These are phyloP conservation scores for Listronotus bonariensis DNA, from an alignment of 1,140 invertebrate genomes.

Conservation along the genomic window DNA sequence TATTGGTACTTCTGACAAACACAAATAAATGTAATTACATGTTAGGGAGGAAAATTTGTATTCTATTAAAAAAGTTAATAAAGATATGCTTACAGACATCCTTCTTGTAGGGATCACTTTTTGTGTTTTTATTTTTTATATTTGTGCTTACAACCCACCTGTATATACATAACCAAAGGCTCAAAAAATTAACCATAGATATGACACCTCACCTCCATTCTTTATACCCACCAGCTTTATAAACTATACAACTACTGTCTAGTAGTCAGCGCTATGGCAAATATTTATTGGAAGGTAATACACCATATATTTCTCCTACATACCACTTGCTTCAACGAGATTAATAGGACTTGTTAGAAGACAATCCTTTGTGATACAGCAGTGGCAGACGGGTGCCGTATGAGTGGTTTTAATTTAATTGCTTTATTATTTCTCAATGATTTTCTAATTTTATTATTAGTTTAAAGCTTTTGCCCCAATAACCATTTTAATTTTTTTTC, in stretches of 20 bases:
- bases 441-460: no score
- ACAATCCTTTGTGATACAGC: not conserved
- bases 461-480: no score
- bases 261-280: constrained; percentile 33
- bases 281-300: constrained; percentile 37
- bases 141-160: constrained; percentile 12
- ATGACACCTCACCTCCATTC: constrained; percentile 21
- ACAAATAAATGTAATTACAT: no score
- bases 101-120: no score
- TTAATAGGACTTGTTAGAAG: constrained; percentile 26
- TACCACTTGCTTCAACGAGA: constrained; percentile 18
- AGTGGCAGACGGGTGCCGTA: constrained; percentile 2
- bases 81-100: no score
- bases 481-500: no score
- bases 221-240: constrained; percentile 33
- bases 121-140: no score
- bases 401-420: no score
- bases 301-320: constrained; percentile 34
- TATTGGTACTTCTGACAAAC: no score
- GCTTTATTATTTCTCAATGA: no score
- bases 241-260: constrained; percentile 35
- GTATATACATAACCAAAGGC: constrained; percentile 15
- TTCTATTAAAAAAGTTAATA: no score
- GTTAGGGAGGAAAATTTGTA: no score
- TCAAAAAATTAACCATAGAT: constrained; percentile 27